phyloP scores from a whole-genome alignment of 92 coral and sea anemone species.

The Umimayanthus kanabou region DNA sequence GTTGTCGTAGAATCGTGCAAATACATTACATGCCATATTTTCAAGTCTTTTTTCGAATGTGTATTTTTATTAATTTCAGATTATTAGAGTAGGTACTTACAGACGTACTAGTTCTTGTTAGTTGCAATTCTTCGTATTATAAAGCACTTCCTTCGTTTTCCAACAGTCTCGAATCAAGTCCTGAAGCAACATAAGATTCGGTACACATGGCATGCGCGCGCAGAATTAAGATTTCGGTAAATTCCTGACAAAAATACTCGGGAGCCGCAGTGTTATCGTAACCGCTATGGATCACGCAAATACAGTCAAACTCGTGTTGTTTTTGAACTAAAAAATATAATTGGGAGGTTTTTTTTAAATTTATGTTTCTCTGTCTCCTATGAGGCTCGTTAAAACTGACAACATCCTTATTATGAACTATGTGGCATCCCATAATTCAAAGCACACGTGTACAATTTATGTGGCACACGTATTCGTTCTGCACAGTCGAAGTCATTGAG shows the following conservation, averaged over 20 bases:
- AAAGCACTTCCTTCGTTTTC: not conserved
- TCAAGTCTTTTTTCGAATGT: no score
- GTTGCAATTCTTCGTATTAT: not conserved
- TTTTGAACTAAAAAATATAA: no score
- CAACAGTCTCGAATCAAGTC: not conserved
- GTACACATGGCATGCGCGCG: not conserved
- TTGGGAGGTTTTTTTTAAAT: no score
- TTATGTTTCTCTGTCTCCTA: not conserved
- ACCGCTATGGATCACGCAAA: not conserved
- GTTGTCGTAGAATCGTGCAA: no score
- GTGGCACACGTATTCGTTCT: no score
- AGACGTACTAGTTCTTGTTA: not conserved
- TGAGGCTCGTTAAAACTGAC: no score
- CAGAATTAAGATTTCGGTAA: not conserved
- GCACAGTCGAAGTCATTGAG: not conserved
- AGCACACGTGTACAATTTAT: not conserved
- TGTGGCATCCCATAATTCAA: constrained; percentile 17
- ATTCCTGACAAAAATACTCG: not conserved
- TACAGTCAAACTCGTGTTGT: not conserved
- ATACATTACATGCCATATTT: no score
- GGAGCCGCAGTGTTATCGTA: not conserved
- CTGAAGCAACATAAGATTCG: no score
- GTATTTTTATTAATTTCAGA: no score
- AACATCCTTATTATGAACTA: not conserved
- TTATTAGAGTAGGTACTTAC: not conserved